A percentile compares a stretch with the other conserved stretches of the same genome.
Evolutionary conservation across 2,113 vertebrate genomes (phyloP).

Genomic region (Potamarius usumacintae): DNA sequence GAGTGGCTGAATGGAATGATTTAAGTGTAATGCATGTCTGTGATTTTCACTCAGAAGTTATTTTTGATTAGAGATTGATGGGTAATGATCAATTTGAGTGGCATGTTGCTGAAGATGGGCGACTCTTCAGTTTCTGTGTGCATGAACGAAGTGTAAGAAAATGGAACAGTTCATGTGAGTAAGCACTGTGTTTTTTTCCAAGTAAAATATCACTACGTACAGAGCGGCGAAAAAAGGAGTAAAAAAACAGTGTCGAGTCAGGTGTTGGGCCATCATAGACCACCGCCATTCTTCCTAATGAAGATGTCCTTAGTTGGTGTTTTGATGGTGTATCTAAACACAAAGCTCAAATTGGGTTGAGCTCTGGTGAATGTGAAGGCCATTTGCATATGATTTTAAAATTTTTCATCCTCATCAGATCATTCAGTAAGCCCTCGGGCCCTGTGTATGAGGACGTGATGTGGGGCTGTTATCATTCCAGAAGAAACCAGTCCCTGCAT

Average conservation of each 20-base stretch:
- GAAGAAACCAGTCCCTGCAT: not conserved
- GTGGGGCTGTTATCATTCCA: not conserved
- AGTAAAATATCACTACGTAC: no score
- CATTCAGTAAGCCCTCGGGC: not conserved
- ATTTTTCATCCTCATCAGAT: not conserved
- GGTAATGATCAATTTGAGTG: not conserved
- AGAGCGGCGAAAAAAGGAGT: no score
- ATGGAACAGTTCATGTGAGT: not conserved
- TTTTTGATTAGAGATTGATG: not conserved
- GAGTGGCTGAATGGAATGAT: not conserved
- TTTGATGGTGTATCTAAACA: not conserved
- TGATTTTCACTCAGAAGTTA: conserved; percentile 1
- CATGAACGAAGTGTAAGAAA: not conserved
- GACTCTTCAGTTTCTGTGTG: conserved; percentile 6
- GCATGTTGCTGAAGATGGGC: not conserved
- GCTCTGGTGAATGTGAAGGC: not conserved
- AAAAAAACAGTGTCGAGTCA: not conserved
- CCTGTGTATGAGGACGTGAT: not conserved
- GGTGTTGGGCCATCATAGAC: not conserved
- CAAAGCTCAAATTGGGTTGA: not conserved
- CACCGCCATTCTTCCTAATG: not conserved
- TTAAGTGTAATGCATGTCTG: conserved; percentile 13
- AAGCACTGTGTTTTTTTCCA: not conserved
- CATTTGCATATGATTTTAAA: not conserved
- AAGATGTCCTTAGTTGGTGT: not conserved